Percentiles rank a stretch among this genome's conserved stretches.
Conservation (phyloP, 2,888 invertebrate genomes). For the Drepana falcataria region DNA sequence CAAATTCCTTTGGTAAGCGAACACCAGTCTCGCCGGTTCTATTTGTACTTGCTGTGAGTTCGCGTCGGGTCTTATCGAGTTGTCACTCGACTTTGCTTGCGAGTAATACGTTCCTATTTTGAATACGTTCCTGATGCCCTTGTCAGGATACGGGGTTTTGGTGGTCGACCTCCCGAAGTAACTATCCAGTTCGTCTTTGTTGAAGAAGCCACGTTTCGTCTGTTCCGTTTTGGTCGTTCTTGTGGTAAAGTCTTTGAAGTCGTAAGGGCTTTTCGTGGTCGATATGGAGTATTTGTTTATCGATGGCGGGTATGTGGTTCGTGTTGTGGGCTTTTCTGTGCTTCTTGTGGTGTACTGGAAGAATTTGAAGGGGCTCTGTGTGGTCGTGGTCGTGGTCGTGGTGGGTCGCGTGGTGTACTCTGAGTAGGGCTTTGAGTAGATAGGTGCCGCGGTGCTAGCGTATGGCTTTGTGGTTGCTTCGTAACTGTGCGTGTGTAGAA, state of each 20-base stretch:
- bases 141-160: slow-evolving; percentile 67
- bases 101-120: slow-evolving; percentile 71
- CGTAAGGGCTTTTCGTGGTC: slow-evolving; percentile 78
- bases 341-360: slow-evolving; percentile 41
- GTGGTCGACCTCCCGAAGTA: slow-evolving; percentile 72
- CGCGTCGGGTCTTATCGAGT: slow-evolving; percentile 70
- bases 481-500: slow-evolving; percentile 55
- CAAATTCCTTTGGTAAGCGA: slow-evolving; percentile 64
- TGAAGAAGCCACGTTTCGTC: slow-evolving; percentile 56
- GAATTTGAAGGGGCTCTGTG: slow-evolving; percentile 42
- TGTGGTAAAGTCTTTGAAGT: slow-evolving; percentile 68
- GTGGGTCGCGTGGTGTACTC: slow-evolving; percentile 26
- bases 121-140: slow-evolving; percentile 57
- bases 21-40: slow-evolving; percentile 63
- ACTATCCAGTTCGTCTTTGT: slow-evolving; percentile 55
- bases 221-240: slow-evolving; percentile 45
- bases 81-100: slow-evolving; percentile 64
- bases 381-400: slow-evolving; percentile 37
- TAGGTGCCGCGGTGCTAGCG: slow-evolving; percentile 54
- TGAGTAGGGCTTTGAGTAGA: slow-evolving; percentile 31
- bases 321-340: slow-evolving; percentile 26
- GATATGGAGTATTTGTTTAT: slow-evolving; percentile 65
- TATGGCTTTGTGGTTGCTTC: slow-evolving; percentile 70
- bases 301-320: slow-evolving; percentile 42
- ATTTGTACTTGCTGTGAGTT: slow-evolving; percentile 72